Evolutionary conservation across 2,113 vertebrate genomes (phyloP).

Genomic region (Corvus cornix): DNA sequence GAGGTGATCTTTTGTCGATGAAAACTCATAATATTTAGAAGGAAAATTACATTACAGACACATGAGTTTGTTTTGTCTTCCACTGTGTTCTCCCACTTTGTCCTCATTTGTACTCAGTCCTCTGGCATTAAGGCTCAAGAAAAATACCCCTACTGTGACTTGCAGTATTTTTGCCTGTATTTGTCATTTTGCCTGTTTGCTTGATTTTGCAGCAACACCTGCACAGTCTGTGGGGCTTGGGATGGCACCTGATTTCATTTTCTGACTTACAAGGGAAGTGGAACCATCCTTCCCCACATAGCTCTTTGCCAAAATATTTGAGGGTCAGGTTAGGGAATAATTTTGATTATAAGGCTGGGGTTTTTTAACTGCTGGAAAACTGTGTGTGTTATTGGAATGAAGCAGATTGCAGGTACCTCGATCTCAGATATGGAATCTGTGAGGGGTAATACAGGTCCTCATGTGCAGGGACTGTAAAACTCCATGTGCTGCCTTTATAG

Average conservation of each 20-base stretch:
- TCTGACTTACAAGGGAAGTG: background rate
- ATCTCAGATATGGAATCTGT: accelerated
- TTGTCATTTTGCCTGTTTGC: background rate
- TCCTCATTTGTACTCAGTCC: background rate
- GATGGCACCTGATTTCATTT: background rate
- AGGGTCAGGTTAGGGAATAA: background rate
- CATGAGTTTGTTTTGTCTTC: background rate
- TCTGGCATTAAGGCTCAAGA: background rate
- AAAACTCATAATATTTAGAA: background rate
- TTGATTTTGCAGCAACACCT: background rate
- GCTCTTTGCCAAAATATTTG: background rate
- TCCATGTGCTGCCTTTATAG: background rate
- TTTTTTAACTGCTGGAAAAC: background rate
- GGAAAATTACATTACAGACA: background rate
- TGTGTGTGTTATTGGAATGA: background rate
- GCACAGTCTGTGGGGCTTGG: background rate
- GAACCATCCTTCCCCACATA: background rate
- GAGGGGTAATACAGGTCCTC: background rate
- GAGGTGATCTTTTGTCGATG: background rate
- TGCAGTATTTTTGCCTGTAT: background rate
- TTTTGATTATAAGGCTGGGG: background rate
- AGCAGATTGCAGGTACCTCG: background rate
- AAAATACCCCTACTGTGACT: background rate
- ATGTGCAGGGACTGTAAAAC: background rate
- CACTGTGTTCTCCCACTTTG: background rate